Conservation (phyloP, 2,888 invertebrate genomes). For the Cheilosia pagana region DNA sequence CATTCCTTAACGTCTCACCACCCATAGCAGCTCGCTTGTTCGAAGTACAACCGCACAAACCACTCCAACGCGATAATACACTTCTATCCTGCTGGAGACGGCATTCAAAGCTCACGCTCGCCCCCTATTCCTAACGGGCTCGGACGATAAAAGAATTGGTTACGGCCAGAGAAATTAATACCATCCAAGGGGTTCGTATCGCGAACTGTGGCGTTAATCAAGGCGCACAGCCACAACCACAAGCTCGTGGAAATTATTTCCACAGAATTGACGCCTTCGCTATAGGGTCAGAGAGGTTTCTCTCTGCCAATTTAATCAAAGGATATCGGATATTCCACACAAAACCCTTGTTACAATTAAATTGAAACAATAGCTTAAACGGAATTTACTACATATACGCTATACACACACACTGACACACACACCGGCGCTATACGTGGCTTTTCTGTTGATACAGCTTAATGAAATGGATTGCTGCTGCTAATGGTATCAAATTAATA, state of each 20-base stretch:
- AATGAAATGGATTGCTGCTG: conserved; percentile 48
- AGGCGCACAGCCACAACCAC: conserved; percentile 47
- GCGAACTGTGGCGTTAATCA: conserved; percentile 57
- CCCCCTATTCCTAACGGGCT: not conserved
- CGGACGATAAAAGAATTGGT: conserved; percentile 34
- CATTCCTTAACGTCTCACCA: not conserved
- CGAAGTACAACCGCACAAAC: conserved; percentile 24
- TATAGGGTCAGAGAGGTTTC: conserved; percentile 11
- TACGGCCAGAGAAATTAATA: conserved; percentile 50
- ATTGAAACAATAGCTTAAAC: conserved; percentile 16
- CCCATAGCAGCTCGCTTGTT: too few species aligned
- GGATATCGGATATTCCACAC: conserved; percentile 41
- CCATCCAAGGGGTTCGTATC: conserved; percentile 24
- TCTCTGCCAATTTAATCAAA: conserved; percentile 45
- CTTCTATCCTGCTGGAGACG: conserved; percentile 3
- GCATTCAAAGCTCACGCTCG: conserved; percentile 8
- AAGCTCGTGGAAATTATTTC: conserved; percentile 53
- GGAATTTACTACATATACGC: conserved; percentile 1
- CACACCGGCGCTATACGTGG: not conserved
- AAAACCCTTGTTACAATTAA: conserved; percentile 30
- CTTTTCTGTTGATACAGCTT: conserved; percentile 50
- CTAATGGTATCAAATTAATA: conserved; percentile 54
- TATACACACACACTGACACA: not conserved
- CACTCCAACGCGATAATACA: conserved; percentile 21
- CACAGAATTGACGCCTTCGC: conserved; percentile 33